Conservation (phyloP, 2,888 invertebrate species). For the Drosophila subsilvestris region DNA sequence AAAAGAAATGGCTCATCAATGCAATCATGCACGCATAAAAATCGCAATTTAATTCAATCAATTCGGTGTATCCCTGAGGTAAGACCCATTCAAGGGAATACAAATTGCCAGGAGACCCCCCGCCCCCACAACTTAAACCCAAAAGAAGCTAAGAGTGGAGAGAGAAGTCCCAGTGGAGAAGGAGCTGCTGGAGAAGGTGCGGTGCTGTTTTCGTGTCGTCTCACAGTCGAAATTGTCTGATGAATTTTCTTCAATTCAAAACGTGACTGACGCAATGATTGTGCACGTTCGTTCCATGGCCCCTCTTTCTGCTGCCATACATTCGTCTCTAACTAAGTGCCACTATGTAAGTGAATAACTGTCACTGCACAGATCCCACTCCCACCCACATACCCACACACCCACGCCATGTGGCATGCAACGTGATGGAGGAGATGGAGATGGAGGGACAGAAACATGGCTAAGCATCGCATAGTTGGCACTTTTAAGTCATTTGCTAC, state of each 20-base stretch:
- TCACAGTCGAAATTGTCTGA: conserved; percentile 66
- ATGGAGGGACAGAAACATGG: conserved; percentile 46
- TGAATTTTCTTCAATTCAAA: conserved; percentile 78
- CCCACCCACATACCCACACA: conserved; percentile 6
- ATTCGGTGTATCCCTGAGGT: conserved; percentile 45
- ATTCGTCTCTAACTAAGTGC: conserved; percentile 67
- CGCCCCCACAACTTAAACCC: conserved; percentile 25
- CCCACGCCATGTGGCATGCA: conserved; percentile 11
- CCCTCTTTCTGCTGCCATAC: conserved; percentile 23
- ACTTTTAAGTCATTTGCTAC: conserved; percentile 77
- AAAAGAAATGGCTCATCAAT: conserved; percentile 60
- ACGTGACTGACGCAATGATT: conserved; percentile 77
- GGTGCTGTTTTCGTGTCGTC: conserved; percentile 37
- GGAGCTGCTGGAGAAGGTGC: conserved; percentile 11
- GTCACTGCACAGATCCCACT: conserved; percentile 45
- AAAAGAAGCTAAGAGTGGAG: conserved; percentile 28
- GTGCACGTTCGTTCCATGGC: conserved; percentile 54
- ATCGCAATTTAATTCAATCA: conserved; percentile 77
- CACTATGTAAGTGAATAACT: conserved; percentile 72
- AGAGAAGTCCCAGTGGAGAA: conserved; percentile 3
- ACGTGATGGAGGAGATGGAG: conserved; percentile 32
- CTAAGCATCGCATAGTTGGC: conserved; percentile 72
- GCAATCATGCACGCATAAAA: conserved; percentile 71
- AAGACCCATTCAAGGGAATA: conserved; percentile 33
- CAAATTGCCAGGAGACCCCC: conserved; percentile 49